Conservation (phyloP, 2,113 vertebrate genomes). For the Equus przewalskii region DNA sequence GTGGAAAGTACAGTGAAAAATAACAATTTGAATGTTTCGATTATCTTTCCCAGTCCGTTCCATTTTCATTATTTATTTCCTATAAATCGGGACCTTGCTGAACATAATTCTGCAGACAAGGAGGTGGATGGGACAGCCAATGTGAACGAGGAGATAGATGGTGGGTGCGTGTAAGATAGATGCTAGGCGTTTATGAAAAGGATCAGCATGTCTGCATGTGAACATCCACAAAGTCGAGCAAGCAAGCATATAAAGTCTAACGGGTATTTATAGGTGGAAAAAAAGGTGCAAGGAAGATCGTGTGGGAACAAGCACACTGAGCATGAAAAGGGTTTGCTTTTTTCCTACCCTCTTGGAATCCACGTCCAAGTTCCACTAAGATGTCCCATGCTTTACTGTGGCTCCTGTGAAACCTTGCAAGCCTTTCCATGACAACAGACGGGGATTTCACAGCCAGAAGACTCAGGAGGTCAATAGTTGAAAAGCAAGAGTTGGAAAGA, state of each 20-base stretch:
- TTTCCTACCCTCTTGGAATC: slow-evolving; percentile 25
- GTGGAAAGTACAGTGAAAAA: slow-evolving; percentile 81
- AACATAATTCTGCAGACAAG: slow-evolving; percentile 72
- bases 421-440: slow-evolving; percentile 65
- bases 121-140: slow-evolving; percentile 82
- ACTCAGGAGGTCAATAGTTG: slow-evolving; percentile 81
- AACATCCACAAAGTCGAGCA: slow-evolving; percentile 51
- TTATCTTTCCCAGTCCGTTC: slow-evolving; percentile 69
- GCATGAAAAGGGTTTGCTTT: background rate
- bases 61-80: slow-evolving; percentile 76
- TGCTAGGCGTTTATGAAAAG: slow-evolving; percentile 77
- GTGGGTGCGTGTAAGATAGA: slow-evolving; percentile 71
- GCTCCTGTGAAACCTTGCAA: slow-evolving; percentile 52
- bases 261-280: slow-evolving; percentile 43
- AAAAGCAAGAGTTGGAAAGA: slow-evolving; percentile 77
- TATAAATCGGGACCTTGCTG: slow-evolving; percentile 66
- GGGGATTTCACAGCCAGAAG: slow-evolving; percentile 71
- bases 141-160: slow-evolving; percentile 76
- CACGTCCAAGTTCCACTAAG: slow-evolving; percentile 69
- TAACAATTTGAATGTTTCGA: slow-evolving; percentile 80
- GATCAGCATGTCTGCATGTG: slow-evolving; percentile 54
- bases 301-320: background rate
- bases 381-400: slow-evolving; percentile 1
- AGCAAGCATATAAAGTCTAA: slow-evolving; percentile 56
- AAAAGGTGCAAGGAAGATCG: slow-evolving; percentile 27